These are phyloP conservation scores for Drosophila littoralis DNA, from an alignment of 1,140 invertebrate species.

Conservation along the genomic window DNA sequence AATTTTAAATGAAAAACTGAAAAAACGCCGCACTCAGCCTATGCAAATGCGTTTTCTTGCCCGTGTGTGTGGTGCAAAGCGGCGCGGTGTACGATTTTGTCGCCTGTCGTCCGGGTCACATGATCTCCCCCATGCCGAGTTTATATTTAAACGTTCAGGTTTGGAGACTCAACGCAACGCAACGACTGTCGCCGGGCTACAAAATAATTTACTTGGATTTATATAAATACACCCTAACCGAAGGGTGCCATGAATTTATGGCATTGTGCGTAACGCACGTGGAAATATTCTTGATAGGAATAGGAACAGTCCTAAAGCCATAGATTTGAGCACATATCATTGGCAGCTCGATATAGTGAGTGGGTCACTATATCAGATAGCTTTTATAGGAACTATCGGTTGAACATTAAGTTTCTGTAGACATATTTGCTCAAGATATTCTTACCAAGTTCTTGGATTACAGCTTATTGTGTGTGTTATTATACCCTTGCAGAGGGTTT, in stretches of 20 bases:
- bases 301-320: neutral
- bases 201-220: constrained; percentile 44
- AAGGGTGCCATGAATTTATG: neutral
- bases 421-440: neutral
- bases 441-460: too few relatives aligned
- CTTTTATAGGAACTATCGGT: neutral
- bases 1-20: neutral
- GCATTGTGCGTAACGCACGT: neutral
- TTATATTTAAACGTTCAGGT: constrained; percentile 67
- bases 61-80: neutral
- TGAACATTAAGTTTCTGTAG: neutral
- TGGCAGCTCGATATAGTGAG: neutral
- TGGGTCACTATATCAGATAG: neutral
- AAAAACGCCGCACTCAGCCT: constrained; percentile 7
- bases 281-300: neutral
- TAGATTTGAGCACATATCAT: neutral
- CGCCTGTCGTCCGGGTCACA: constrained; percentile 53
- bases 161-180: constrained; percentile 58
- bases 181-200: constrained; percentile 25
- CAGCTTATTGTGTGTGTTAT: too few relatives aligned
- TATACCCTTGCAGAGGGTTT: too few relatives aligned
- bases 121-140: constrained; percentile 81
- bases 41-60: constrained; percentile 1
- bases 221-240: constrained; percentile 2
- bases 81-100: constrained; percentile 25